Evolutionary conservation across 2,888 invertebrate species (phyloP).

Genomic region (Endotricha flammealis): DNA sequence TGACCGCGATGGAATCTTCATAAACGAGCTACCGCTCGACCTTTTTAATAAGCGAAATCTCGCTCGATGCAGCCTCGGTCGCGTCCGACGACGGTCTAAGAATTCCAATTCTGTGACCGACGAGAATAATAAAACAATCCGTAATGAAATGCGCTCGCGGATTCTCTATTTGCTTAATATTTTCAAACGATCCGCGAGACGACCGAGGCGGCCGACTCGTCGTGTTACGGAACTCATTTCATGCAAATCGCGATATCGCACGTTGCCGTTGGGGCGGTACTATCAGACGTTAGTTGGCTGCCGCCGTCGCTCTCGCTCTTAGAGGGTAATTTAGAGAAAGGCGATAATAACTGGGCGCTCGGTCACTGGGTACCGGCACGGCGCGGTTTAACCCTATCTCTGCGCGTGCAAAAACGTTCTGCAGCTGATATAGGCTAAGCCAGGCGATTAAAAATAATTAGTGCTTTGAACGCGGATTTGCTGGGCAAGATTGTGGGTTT

Average conservation of each 20-base stretch:
- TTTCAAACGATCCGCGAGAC: constrained; percentile 24
- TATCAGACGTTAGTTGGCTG: constrained; percentile 30
- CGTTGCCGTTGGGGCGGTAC: constrained; percentile 21
- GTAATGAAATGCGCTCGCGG: constrained; percentile 34
- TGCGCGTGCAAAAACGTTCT: constrained; percentile 29
- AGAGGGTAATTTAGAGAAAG: constrained; percentile 40
- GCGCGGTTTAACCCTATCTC: constrained; percentile 18
- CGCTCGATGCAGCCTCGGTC: constrained; percentile 19
- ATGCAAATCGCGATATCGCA: constrained; percentile 52
- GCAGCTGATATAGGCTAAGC: constrained; percentile 37
- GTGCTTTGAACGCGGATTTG: constrained; percentile 42
- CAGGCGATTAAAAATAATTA: constrained; percentile 62
- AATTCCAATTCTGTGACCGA: constrained; percentile 32
- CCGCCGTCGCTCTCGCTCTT: constrained; percentile 35
- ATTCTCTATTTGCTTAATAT: constrained; percentile 36
- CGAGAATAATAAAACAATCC: constrained; percentile 39
- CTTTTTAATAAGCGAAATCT: constrained; percentile 37
- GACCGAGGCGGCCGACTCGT: constrained; percentile 20
- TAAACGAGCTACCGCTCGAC: constrained; percentile 29
- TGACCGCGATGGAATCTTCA: constrained; percentile 35
- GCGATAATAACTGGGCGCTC: constrained; percentile 37
- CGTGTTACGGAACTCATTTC: constrained; percentile 44
- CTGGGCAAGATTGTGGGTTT: constrained; percentile 34
- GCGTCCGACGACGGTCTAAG: constrained; percentile 25
- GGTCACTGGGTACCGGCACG: constrained; percentile 26